Evolutionary conservation across 2,888 invertebrate species (phyloP), one percentile per base, ranked within the genome.

Genomic region (Hyposoter didymator): DNA sequence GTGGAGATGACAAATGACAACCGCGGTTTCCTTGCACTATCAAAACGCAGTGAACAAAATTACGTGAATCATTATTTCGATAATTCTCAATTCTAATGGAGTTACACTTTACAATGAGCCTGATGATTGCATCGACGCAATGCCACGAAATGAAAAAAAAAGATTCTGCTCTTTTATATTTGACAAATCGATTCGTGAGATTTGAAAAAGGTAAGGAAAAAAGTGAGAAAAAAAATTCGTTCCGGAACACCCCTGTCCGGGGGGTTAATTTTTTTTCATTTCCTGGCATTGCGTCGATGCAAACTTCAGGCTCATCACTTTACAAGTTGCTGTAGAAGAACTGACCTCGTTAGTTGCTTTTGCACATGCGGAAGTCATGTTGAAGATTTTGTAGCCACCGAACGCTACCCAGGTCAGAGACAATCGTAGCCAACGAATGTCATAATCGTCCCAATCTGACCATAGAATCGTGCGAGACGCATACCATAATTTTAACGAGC

Each of bases 1-100:
- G 81, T 92, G 90, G 14, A 92, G 78, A 69, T 91, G 89, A 66
- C 90, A 91, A 12, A 92, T 88, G 6, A 92, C 85, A 10, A 90
- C 88, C 8, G 92, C 92, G 6, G 90, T 90, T 62, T 84, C 83
- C 1, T 83, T 79, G 0, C 90, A 88, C 92, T 69, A 12, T 35
- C 7, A 55, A 55, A 55, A n/a, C n/a, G 1, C 28, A 28, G 55
- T 19, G 19, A 19, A 55, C 10, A n/a, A 55, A 55, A 22, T 19
- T n/a, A 19, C 2, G 19, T 52, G 2, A 22, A 22, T 22, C 0
- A 19, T 22, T 52, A 1, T 19, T 10, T 2, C 10, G 3, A 8
- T 22, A 22, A n/a, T 49, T 55, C 3, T 10, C 6, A 10, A 55
- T 55, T 55, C 19, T 2, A 52, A 19, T 52, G n/a, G 4, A 72